Base-by-base conservation (phyloP, 2,888 invertebrate species). In the Dolichomitus sp. region DNA sequence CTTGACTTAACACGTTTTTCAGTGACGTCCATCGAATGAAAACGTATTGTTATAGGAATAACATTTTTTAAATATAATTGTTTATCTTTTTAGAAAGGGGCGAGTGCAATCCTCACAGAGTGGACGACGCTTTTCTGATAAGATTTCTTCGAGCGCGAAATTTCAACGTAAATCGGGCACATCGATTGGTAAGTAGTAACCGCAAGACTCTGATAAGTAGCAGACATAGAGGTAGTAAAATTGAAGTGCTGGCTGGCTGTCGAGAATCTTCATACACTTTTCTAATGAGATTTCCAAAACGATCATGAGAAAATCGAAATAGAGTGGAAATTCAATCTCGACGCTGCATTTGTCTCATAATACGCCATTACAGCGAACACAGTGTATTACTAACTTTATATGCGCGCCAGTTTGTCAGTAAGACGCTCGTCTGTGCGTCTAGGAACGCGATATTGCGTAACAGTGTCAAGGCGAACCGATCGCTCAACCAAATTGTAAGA, bases 121-220 rank as follows among this genome's bases (percentile, higher is more conserved):
- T 96, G 94, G 97, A 97, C 92, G 97, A 97, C 89, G 95, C 95
- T 27, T 97, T 96, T 91, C 94, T 98, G 76, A 94, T 97, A 68
- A 95, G 96, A 91, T 98, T 97, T 91, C 94, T 98, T 81, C 95
- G 97, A 84, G 96, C 97, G 2, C 95, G 97, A 87, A 95, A 95
- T 90, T 97, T 97, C 94, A 95, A 96, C 86, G 95, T 97, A 0
- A 95, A 96, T 87, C 94, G 95, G 80, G 96, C 97, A 2, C 97
- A 97, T 91, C 95, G 96, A 94, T 94, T 97, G 95, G 97, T 97
- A 94, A 95, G 95, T 94, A 37, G 42, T 42, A 23, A 45, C 65
- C 42, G 42, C 19, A 37, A 19, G 23, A 4, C 30, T 14, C 30
- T 30, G 57, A 27, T 52, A 23, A 12, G 14, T n/a, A 57, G 57